Conservation (phyloP, 2,797 vertebrate species). For the Chelon labrosus region DNA sequence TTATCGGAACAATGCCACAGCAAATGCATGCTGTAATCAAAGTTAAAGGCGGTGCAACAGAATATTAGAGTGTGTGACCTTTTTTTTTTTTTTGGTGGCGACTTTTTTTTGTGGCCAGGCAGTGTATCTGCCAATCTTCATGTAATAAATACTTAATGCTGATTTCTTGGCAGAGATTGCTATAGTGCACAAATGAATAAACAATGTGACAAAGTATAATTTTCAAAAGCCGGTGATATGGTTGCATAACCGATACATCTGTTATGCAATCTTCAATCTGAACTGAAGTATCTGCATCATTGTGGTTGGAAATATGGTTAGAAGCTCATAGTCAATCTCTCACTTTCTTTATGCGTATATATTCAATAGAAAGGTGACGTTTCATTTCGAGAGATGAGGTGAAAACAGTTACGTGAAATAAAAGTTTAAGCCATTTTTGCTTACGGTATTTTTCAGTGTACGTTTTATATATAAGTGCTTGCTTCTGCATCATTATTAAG, state of each 20-base stretch:
- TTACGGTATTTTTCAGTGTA: too few species aligned
- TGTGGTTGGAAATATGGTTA: constrained; percentile 39
- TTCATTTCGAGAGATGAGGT: neutral
- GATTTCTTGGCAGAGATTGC: too few species aligned
- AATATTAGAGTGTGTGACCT: too few species aligned
- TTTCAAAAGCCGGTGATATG: neutral
- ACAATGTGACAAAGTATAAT: neutral
- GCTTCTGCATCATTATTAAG: constrained; percentile 6
- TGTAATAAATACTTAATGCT: too few species aligned
- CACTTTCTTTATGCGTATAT: neutral
- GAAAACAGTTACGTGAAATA: neutral
- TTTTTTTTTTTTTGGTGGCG: too few species aligned
- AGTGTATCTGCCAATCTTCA: too few species aligned
- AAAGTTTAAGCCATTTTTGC: neutral
- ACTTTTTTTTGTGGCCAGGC: too few species aligned
- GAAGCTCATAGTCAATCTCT: neutral
- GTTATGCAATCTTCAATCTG: neutral
- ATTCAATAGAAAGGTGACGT: neutral
- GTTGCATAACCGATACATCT: neutral
- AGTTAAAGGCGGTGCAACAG: too few species aligned
- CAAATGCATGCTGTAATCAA: too few species aligned
- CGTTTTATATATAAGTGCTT: too few species aligned
- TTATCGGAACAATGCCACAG: too few species aligned
- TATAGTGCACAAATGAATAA: neutral
- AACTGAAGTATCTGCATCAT: neutral